phyloP scores from a whole-genome alignment of 1,140 invertebrate genomes.

The Lordiphosa mommai region DNA sequence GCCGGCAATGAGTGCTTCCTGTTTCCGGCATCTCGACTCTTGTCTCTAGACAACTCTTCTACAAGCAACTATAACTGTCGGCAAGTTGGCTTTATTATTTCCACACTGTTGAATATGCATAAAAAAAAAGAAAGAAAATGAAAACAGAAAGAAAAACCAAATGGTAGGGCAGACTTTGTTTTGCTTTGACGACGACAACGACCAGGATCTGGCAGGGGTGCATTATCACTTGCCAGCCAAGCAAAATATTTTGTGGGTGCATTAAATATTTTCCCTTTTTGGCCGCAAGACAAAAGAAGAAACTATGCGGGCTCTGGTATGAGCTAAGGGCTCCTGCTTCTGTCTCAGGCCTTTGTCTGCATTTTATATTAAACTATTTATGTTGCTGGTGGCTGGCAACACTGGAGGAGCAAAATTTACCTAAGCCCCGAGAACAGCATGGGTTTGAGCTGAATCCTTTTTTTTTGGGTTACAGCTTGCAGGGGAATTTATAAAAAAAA shows the following conservation, averaged over 20 bases:
- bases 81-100: constrained; percentile 77
- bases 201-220: constrained; percentile 16
- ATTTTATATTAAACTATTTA: constrained; percentile 71
- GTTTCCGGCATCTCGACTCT: constrained; percentile 48
- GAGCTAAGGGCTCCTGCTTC: constrained; percentile 22
- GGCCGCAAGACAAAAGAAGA: constrained; percentile 44
- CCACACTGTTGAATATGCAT: constrained; percentile 75
- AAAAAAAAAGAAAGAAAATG: constrained; percentile 21
- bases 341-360: constrained; percentile 55
- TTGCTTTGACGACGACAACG: constrained; percentile 56
- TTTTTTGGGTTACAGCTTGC: constrained; percentile 49
- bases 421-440: constrained; percentile 17
- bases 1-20: constrained; percentile 63
- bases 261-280: constrained; percentile 57
- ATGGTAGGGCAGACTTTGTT: constrained; percentile 17
- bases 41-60: constrained; percentile 56
- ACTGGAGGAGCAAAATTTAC: constrained; percentile 36
- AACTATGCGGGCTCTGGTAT: constrained; percentile 42
- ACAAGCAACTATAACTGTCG: constrained; percentile 66
- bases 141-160: background rate
- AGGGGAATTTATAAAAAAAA: constrained; percentile 64
- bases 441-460: constrained; percentile 8
- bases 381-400: constrained; percentile 17
- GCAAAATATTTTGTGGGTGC: constrained; percentile 63
- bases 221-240: constrained; percentile 56